phyloP scores from a whole-genome alignment of 2,888 invertebrate genomes.

The Cantharis lateralis region DNA sequence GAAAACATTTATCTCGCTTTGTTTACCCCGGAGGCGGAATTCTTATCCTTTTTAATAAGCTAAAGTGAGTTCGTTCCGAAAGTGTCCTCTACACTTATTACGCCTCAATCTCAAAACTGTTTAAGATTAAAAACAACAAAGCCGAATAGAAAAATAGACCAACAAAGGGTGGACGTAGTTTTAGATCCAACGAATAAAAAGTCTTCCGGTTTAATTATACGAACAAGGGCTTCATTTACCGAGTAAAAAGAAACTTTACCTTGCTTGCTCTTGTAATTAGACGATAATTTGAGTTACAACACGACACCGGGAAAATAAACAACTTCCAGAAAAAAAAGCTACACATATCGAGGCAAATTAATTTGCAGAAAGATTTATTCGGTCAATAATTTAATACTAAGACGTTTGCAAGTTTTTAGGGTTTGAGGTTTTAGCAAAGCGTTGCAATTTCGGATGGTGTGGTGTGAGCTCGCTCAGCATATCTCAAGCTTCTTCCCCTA shows the following conservation, averaged over 20 bases:
- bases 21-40: constrained; percentile 5
- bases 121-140: constrained; percentile 30
- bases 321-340: neutral
- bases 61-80: constrained; percentile 32
- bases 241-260: neutral
- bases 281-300: neutral
- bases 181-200: constrained; percentile 44
- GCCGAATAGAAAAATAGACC: constrained; percentile 15
- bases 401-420: constrained; percentile 10
- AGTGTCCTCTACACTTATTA: constrained; percentile 28
- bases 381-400: neutral
- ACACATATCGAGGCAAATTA: neutral
- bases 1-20: neutral
- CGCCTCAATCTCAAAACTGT: constrained; percentile 19
- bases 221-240: constrained; percentile 46
- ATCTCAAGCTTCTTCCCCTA: constrained; percentile 29
- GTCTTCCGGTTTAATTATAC: constrained; percentile 47
- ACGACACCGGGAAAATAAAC: neutral
- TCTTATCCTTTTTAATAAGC: constrained; percentile 33
- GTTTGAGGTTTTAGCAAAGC: constrained; percentile 21
- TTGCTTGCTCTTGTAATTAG: neutral
- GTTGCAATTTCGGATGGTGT: constrained; percentile 28
- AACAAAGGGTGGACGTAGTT: constrained; percentile 41
- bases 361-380: neutral
- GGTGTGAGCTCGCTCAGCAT: constrained; percentile 34